Percentiles rank a stretch among this genome's conserved stretches.
phyloP scores from a whole-genome alignment of 2,797 vertebrate genomes.

The Esox masquinongy region DNA sequence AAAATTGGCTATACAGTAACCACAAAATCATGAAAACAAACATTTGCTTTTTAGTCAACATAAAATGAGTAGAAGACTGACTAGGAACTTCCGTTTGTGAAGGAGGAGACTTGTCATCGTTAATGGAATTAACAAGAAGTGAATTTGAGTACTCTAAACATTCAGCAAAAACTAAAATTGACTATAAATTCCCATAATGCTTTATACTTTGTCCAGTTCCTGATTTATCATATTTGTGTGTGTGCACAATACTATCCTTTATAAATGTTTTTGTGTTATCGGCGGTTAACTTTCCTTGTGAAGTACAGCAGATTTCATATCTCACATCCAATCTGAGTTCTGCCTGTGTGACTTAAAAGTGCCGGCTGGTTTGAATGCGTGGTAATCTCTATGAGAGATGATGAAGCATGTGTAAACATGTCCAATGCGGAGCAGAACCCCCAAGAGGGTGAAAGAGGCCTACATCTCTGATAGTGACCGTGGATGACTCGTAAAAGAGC shows the following conservation, averaged over 20 bases:
- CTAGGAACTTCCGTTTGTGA: too few relatives aligned
- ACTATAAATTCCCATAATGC: neutral
- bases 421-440: neutral
- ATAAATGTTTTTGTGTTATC: neutral
- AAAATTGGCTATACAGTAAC: too few relatives aligned
- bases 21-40: too few relatives aligned
- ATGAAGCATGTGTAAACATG: slow-evolving; percentile 1
- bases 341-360: neutral
- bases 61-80: too few relatives aligned
- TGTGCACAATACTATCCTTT: neutral
- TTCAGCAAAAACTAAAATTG: neutral
- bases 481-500: neutral
- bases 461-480: neutral
- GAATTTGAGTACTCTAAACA: neutral
- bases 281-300: neutral
- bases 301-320: neutral
- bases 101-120: too few relatives aligned
- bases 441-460: neutral
- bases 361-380: neutral
- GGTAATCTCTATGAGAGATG: slow-evolving; percentile 2
- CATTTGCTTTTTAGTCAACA: too few relatives aligned
- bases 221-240: neutral
- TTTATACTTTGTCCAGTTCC: neutral
- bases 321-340: neutral
- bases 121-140: neutral